Base-by-base conservation (phyloP, 2,113 vertebrate genomes). In the Chloropsis hardwickii region DNA sequence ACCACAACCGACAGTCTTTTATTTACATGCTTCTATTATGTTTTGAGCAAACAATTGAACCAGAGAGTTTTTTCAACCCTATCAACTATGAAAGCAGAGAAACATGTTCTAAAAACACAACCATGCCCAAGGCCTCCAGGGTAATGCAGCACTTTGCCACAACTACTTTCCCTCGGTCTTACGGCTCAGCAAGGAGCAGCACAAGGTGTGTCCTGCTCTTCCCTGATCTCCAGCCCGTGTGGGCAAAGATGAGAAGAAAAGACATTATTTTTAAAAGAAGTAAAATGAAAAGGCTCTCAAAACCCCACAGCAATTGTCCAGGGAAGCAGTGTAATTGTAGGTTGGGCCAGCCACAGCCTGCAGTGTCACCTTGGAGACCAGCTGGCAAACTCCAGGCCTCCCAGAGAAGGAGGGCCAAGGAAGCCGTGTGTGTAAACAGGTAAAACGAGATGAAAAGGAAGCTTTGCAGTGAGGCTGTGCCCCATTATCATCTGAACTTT, bases 331-430 rank as follows among this genome's bases (percentile, higher is more conserved):
- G 2, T 62, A 71, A 93, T 42, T 56, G 60, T 82, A 92, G 91
- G 24, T 15, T 74, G 85, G 74, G 80, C 85, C 81, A 86, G 65
- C 17, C 50, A 0, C 81, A 73, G 40, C 16, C 42, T 57, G 40
- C 73, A 29, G 20, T 16, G 39, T 97, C 92, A 76, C 96, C 97
- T 51, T 96, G 97, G 96, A 92, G 91, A 97, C 86, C 5, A 7
- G 44, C 70, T 51, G 40, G 74, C 82, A 96, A 97, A 95, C 90
- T 88, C 50, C 65, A 86, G 42, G 67, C 78, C 51, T 90, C 85
- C 56, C 74, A 45, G 69, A 90, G 50, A 29, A 44, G 39, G 62
- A 20, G 48, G 57, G 17, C 1, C 47, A n/a, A 65, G 48, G 73
- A 44, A 40, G 60, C 14, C 0, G 29, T 60, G 42, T 57, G 28